Conservation (phyloP, 2,888 invertebrate species). For the Flexamia atlantica region DNA sequence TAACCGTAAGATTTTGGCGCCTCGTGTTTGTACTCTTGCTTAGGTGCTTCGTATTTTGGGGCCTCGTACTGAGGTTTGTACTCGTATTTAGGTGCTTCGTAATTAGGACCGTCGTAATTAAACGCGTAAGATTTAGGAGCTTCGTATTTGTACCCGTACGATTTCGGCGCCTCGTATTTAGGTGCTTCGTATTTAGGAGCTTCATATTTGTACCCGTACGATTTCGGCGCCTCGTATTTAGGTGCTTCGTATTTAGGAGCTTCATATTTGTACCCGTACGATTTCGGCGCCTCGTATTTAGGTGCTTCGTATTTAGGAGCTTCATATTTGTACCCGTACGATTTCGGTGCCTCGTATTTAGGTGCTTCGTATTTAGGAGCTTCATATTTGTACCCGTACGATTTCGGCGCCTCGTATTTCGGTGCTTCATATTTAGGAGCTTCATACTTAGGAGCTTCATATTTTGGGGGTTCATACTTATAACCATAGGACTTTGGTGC, state of each 20-base stretch:
- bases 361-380: constrained; percentile 58
- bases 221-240: constrained; percentile 35
- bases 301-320: constrained; percentile 52
- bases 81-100: constrained; percentile 20
- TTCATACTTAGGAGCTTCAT: constrained; percentile 46
- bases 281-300: constrained; percentile 36
- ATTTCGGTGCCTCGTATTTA: constrained; percentile 58
- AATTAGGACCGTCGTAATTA: constrained; percentile 6
- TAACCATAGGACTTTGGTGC: constrained; percentile 40
- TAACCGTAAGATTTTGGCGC: constrained; percentile 51
- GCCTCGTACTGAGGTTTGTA: constrained; percentile 43
- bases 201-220: constrained; percentile 26
- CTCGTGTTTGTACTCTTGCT: constrained; percentile 48
- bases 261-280: constrained; percentile 44
- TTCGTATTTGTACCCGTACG: constrained; percentile 11
- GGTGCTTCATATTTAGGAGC: constrained; percentile 17
- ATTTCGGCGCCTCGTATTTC: constrained; percentile 36
- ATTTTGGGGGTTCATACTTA: constrained; percentile 41
- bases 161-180: constrained; percentile 35
- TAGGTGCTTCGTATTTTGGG: constrained; percentile 53
- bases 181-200: constrained; percentile 37
- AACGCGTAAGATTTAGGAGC: constrained; percentile 6
- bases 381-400: constrained; percentile 31
- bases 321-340: constrained; percentile 7
- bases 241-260: constrained; percentile 50